These are phyloP conservation scores for Clarias fuscus DNA, from an alignment of 2,797 vertebrate species.

Conservation along the genomic window DNA sequence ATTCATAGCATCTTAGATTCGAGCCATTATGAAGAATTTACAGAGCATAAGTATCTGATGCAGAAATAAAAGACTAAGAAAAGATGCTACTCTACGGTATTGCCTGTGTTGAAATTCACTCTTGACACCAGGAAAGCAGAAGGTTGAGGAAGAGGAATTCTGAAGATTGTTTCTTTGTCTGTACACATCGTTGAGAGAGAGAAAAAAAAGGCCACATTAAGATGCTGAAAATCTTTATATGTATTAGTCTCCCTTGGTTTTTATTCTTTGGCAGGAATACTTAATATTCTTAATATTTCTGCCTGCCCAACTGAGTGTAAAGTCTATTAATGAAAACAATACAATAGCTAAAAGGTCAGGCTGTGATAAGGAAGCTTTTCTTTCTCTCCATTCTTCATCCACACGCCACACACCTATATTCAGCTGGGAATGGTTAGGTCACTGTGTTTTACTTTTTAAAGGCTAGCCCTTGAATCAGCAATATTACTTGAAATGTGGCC, in stretches of 20 bases:
- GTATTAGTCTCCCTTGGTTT: constrained; percentile 48
- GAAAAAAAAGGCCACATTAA: constrained; percentile 57
- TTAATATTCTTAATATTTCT: not conserved
- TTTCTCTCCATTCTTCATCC: constrained; percentile 64
- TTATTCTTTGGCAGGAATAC: constrained; percentile 17
- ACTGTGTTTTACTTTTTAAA: not conserved
- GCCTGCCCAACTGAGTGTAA: constrained; percentile 32
- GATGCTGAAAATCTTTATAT: constrained; percentile 38
- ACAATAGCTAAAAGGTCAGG: constrained; percentile 35
- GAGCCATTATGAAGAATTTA: too few species aligned
- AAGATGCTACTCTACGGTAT: too few species aligned
- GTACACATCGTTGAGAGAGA: constrained; percentile 61
- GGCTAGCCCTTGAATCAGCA: constrained; percentile 5
- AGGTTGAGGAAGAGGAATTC: constrained; percentile 10
- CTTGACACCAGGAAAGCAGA: constrained; percentile 1
- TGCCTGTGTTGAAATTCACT: too few species aligned
- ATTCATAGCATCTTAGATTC: too few species aligned
- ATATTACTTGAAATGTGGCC: constrained; percentile 5
- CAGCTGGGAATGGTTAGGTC: not conserved
- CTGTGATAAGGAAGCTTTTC: constrained; percentile 43
- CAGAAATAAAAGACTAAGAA: constrained; percentile 28
- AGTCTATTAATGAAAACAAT: constrained; percentile 41
- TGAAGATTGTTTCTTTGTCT: constrained; percentile 28
- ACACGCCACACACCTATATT: constrained; percentile 35
- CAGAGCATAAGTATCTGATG: not conserved